These are phyloP conservation scores for Morpho achilles DNA, from an alignment of 2,888 invertebrate genomes.

Conservation along the genomic window DNA sequence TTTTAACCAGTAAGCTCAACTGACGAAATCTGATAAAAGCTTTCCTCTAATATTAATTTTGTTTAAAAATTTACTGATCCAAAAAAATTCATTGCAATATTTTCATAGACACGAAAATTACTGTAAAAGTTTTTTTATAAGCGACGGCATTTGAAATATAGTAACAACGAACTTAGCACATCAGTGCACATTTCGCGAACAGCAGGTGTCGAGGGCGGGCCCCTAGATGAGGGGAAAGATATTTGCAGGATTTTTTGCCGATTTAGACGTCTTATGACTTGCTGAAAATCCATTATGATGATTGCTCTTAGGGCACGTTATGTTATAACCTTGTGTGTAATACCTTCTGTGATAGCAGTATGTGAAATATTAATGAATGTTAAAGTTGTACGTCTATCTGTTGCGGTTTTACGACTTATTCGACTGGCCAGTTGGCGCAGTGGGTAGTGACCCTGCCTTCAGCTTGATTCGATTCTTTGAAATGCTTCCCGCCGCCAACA, in stretches of 20 bases:
- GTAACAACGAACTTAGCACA: constrained; percentile 31
- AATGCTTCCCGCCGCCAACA: no score
- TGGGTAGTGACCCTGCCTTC: no score
- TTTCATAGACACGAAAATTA: constrained; percentile 6
- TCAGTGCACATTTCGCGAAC: constrained; percentile 35
- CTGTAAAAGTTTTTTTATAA: constrained; percentile 14
- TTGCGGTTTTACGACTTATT: no score
- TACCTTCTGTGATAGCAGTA: no score
- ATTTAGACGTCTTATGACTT: constrained; percentile 32
- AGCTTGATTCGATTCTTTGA: no score
- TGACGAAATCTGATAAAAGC: no score
- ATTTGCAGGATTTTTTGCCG: constrained; percentile 34
- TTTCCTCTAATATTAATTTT: no score
- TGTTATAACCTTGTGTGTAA: constrained; percentile 1
- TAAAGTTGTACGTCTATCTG: no score
- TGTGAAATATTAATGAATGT: no score
- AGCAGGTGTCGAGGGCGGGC: constrained; percentile 36
- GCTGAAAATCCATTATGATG: constrained; percentile 28
- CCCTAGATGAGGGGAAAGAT: constrained; percentile 29
- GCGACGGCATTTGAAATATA: constrained; percentile 19
- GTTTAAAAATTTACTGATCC: no score
- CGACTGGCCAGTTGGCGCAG: no score
- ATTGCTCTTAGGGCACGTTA: constrained; percentile 18
- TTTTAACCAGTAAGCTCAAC: no score
- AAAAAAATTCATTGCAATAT: not conserved